Evolutionary conservation across 2,113 vertebrate genomes (phyloP).

Genomic region (Microcebus lehilahytsara): DNA sequence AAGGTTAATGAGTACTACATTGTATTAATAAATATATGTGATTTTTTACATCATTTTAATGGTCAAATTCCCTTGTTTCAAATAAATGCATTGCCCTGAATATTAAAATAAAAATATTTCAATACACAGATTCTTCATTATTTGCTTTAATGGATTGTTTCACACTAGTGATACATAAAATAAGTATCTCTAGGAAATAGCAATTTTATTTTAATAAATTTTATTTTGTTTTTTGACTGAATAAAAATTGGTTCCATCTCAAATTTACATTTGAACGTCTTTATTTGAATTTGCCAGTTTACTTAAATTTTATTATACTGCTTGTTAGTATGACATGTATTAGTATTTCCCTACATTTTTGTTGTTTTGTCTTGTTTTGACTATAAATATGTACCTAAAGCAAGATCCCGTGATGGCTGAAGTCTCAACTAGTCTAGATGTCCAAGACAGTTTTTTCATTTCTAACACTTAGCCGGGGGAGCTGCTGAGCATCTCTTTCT

Average conservation of each 20-base stretch:
- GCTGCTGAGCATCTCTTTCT: background rate
- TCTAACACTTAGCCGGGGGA: too few relatives aligned
- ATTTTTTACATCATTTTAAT: conserved; percentile 54
- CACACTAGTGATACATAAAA: conserved; percentile 17
- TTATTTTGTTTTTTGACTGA: background rate
- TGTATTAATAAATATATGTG: conserved; percentile 21
- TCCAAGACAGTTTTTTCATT: background rate
- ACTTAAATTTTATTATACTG: conserved; percentile 9
- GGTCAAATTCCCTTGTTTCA: background rate
- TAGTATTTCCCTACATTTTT: background rate
- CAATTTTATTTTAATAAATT: background rate
- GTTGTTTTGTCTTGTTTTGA: background rate
- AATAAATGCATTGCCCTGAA: background rate
- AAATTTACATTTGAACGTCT: background rate
- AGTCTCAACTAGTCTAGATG: background rate
- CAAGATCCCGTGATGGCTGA: background rate
- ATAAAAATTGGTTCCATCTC: background rate
- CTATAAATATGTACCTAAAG: background rate
- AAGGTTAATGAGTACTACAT: conserved; percentile 40
- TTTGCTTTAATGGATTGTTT: conserved; percentile 32
- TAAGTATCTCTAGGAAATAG: background rate
- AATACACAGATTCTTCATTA: background rate
- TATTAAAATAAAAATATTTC: conserved; percentile 35
- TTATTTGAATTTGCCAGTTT: background rate
- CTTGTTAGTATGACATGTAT: conserved; percentile 17